A percentile compares a stretch with the other conserved stretches of the same genome.
phyloP scores from a whole-genome alignment of 2,113 vertebrate species.

The Neofelis nebulosa region DNA sequence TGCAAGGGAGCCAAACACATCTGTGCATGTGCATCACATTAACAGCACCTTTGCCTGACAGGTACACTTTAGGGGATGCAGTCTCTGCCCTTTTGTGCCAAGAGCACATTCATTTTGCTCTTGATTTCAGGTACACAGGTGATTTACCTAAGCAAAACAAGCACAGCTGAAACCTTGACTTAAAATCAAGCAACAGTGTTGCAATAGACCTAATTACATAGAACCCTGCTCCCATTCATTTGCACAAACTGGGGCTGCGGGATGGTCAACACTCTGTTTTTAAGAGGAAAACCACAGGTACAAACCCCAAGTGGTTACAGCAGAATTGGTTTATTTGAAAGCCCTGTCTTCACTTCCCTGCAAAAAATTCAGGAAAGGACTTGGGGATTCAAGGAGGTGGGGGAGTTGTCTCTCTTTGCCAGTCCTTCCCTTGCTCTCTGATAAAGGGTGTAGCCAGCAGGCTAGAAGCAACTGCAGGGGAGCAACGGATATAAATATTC shows the following conservation, averaged over 20 bases:
- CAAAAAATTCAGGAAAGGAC: background rate
- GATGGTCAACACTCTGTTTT: background rate
- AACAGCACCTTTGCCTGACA: background rate
- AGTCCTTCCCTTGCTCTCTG: background rate
- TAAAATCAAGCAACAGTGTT: background rate
- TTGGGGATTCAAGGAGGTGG: background rate
- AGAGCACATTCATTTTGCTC: background rate
- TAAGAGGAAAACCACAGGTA: background rate
- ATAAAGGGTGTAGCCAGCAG: background rate
- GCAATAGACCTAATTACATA: background rate
- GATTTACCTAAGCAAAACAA: background rate
- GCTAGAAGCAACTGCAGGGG: background rate
- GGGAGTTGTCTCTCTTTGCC: background rate
- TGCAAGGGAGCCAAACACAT: background rate
- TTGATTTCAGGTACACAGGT: background rate
- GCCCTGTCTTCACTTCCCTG: background rate
- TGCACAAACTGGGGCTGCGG: background rate
- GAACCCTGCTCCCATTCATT: background rate
- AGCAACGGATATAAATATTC: slow-evolving; percentile 20
- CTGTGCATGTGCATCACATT: background rate
- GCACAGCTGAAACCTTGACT: background rate
- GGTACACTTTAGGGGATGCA: background rate
- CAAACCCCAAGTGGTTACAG: background rate
- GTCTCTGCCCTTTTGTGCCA: background rate
- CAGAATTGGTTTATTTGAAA: background rate